These are phyloP conservation scores for Prolemur simus DNA, from an alignment of 2,113 vertebrate species.

Conservation along the genomic window DNA sequence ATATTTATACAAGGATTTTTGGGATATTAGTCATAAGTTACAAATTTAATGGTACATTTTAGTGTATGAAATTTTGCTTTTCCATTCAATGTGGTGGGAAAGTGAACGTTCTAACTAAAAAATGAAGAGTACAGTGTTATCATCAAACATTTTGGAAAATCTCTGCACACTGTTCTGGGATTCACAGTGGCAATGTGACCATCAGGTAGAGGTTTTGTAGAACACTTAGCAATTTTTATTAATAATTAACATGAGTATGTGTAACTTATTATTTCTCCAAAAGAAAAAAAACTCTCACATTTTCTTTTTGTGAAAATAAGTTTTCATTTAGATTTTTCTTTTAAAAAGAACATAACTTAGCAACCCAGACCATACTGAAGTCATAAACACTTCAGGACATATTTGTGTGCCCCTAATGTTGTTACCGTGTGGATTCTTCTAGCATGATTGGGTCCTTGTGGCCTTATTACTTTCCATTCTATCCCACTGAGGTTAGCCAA, in stretches of 20 bases:
- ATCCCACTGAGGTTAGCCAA: conserved; percentile 51
- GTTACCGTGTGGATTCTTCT: not conserved
- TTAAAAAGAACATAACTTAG: not conserved
- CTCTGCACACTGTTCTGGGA: not conserved
- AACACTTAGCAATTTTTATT: not conserved
- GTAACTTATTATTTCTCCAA: not conserved
- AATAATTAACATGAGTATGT: not conserved
- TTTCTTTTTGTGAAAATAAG: not conserved
- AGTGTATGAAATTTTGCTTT: not conserved
- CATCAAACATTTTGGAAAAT: not conserved
- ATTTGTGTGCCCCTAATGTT: fast-evolving
- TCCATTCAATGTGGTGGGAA: not conserved
- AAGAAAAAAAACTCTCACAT: not conserved
- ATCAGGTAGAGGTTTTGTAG: not conserved
- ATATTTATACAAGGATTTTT: not conserved
- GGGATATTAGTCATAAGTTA: not conserved
- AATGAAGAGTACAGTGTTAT: not conserved
- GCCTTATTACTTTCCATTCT: not conserved
- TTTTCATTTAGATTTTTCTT: not conserved
- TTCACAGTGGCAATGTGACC: not conserved
- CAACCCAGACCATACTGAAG: not conserved
- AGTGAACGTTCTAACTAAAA: not conserved
- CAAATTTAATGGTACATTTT: not conserved
- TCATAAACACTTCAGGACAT: not conserved
- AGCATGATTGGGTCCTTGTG: not conserved